Percentiles rank a stretch among this genome's conserved stretches.
Evolutionary conservation across 2,797 vertebrate species (phyloP).

Genomic region (Tangara arthus): DNA sequence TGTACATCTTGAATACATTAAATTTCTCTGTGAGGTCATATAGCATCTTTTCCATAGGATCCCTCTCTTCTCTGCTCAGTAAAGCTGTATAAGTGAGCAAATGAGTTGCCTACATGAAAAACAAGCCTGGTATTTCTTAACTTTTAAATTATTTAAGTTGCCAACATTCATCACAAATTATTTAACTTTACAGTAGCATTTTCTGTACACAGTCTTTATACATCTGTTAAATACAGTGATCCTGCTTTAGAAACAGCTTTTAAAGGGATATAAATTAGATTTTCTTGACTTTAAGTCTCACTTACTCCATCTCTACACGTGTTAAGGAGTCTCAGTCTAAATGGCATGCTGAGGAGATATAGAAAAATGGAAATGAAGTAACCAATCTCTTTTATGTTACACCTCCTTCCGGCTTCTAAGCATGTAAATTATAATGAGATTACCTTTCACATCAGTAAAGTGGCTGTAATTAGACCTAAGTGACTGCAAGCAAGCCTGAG

Average conservation of each 20-base stretch:
- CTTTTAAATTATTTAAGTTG: not conserved
- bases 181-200: not conserved
- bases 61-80: not conserved
- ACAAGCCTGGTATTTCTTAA: not conserved
- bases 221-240: not conserved
- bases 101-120: not conserved
- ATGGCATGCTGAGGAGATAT: not conserved
- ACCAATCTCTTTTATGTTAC: not conserved
- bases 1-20: not conserved
- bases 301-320: not conserved
- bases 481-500: not conserved
- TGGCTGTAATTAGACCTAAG: constrained; percentile 20
- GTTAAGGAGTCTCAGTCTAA: not conserved
- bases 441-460: not conserved
- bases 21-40: not conserved
- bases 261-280: not conserved
- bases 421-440: not conserved
- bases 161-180: not conserved
- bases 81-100: not conserved
- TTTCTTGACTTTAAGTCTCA: not conserved
- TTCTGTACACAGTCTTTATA: not conserved
- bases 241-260: not conserved
- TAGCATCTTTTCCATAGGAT: not conserved
- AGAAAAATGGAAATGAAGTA: not conserved
- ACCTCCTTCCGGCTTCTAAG: not conserved